Evolutionary conservation across 2,888 invertebrate genomes (phyloP).

Genomic region (Pegoplata infirma): DNA sequence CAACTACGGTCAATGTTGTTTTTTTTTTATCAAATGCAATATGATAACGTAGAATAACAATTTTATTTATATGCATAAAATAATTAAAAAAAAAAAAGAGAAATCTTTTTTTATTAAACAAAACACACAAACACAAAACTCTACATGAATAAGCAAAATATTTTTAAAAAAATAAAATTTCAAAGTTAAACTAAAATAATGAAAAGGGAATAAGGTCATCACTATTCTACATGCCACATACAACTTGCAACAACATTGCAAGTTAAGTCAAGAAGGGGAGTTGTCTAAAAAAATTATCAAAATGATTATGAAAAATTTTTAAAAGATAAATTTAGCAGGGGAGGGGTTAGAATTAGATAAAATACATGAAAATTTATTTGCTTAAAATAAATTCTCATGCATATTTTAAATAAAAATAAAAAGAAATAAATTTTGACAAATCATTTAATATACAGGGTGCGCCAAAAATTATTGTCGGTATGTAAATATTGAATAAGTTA

Average conservation of each 20-base stretch:
- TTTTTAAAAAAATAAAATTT: background rate
- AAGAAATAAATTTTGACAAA: background rate
- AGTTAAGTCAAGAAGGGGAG: background rate
- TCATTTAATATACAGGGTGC: no score
- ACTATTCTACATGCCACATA: background rate
- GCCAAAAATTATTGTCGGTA: no score
- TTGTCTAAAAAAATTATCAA: no score
- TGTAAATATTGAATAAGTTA: no score
- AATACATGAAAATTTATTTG: background rate
- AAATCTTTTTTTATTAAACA: background rate
- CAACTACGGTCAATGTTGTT: conserved; percentile 48
- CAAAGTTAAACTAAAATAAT: background rate
- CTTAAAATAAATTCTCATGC: background rate
- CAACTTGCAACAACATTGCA: no score
- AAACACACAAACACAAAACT: background rate
- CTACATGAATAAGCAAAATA: background rate
- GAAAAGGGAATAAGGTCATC: background rate
- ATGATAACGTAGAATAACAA: background rate
- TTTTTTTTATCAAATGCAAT: conserved; percentile 12
- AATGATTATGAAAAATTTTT: conserved; percentile 5
- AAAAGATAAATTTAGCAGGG: background rate
- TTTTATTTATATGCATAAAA: background rate
- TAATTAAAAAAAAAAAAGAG: no score
- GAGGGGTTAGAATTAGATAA: background rate
- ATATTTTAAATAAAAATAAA: background rate